Evolutionary conservation across 2,888 invertebrate species (phyloP), one percentile per base, ranked within the genome.

Genomic region (Slavum lentiscoides): DNA sequence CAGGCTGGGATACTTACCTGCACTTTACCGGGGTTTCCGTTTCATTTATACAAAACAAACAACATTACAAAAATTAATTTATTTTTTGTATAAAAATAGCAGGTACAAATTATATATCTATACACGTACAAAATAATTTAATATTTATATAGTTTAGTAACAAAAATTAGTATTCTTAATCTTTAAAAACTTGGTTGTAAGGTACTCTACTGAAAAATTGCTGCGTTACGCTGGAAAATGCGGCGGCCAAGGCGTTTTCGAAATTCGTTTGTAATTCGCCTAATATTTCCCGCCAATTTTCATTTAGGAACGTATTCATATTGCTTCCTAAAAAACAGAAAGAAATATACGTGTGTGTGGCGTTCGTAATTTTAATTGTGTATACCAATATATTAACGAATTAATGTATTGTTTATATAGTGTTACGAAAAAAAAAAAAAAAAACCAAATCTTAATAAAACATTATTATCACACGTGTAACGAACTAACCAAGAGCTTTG

Each of bases 281-380:
- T 64, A 86, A 87, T 59, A 89, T 86, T 0, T 87, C 86, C 30
- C 83, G 59, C 88, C 88, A 88, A 83, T 89, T 89, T 55, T 88
- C 88, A 84, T 88, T 89, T 8, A 89, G 83, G 82, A 89, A 87
- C 4, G 82, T 73, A 84, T 88, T 88, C 86, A 88, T 87, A 73
- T 86, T 87, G 55, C 88, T 87, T 3, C 88, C 85, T 85, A 83
- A 9, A 83, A 76, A 2, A 30, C 30, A 30, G 55, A 9, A 15
- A 37, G n/a, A 21, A 49, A 23, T 30, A 1, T 49, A 49, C 49
- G 49, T 13, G 49, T 30, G 30, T n/a, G n/a, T n/a, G n/a, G n/a
- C 39, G 39, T 53, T 53, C 2, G 53, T 3, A 69, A 15, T 67
- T 43, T n/a, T 43, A 8, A 53, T n/a, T 2, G 1, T 17, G 17